Conservation (phyloP, 2,113 vertebrate genomes). For the Macroglossus sobrinus region DNA sequence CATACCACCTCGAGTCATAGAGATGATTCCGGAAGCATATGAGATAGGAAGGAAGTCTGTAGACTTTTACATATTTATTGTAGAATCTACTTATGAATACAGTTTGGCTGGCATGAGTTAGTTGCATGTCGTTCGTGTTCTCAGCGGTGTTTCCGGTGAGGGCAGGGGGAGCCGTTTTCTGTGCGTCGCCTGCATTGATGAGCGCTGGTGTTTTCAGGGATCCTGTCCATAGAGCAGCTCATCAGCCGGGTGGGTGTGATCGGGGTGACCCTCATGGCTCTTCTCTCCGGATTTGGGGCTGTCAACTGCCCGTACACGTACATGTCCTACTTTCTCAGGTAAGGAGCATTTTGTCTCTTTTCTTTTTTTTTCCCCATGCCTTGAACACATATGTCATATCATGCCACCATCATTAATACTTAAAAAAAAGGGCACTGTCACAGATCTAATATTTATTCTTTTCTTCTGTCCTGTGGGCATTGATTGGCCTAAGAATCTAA, state of each 20-base stretch:
- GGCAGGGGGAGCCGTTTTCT: not conserved
- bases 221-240: constrained; percentile 98
- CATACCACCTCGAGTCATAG: not conserved
- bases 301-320: constrained; percentile 99
- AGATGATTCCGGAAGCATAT: not conserved
- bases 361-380: not conserved
- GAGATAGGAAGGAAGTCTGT: not conserved
- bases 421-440: not conserved
- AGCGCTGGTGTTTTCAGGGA: constrained; percentile 82
- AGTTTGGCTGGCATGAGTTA: not conserved
- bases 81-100: not conserved
- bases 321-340: constrained; percentile 99
- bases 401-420: not conserved
- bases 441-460: not conserved
- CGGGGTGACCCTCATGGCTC: constrained; percentile 97
- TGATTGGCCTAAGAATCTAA: not conserved
- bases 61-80: not conserved
- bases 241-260: constrained; percentile 99
- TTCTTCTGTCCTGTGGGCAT: not conserved
- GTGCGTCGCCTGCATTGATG: not conserved
- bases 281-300: constrained; percentile 98
- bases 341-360: constrained; percentile 48
- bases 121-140: not conserved
- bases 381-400: not conserved
- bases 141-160: not conserved